A percentile compares a stretch with the other conserved stretches of the same genome.
phyloP scores from a whole-genome alignment of 2,888 invertebrate genomes.

The Dryocosmus kuriphilus region DNA sequence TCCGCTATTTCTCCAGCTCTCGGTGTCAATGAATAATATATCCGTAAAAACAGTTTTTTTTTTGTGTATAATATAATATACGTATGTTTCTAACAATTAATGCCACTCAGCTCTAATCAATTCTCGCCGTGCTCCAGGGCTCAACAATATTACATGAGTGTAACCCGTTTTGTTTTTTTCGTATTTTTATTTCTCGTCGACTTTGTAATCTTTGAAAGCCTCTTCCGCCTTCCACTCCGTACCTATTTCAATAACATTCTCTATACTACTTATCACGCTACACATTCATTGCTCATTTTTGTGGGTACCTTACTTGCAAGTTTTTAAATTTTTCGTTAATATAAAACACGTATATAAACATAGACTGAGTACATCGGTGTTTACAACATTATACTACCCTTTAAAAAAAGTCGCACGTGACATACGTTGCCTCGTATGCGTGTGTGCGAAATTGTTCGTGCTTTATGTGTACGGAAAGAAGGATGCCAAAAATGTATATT shows the following conservation, averaged over 20 bases:
- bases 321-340: constrained; percentile 68
- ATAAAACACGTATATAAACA: constrained; percentile 77
- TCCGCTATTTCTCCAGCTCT: constrained; percentile 28
- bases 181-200: constrained; percentile 43
- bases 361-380: constrained; percentile 76
- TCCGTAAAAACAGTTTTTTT: constrained; percentile 38
- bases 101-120: constrained; percentile 41
- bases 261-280: constrained; percentile 62
- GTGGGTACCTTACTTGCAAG: constrained; percentile 60
- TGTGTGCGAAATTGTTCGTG: constrained; percentile 41
- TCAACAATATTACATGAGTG: constrained; percentile 40
- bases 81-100: constrained; percentile 40
- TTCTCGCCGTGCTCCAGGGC: constrained; percentile 39
- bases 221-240: background rate
- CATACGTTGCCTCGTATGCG: constrained; percentile 56
- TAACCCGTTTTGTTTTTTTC: constrained; percentile 39
- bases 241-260: constrained; percentile 43
- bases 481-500: constrained; percentile 18
- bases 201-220: constrained; percentile 41
- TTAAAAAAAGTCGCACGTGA: constrained; percentile 65
- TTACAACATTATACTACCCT: constrained; percentile 67
- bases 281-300: constrained; percentile 65
- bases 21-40: constrained; percentile 34
- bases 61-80: constrained; percentile 39
- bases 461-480: constrained; percentile 25